Evolutionary conservation across 2,797 vertebrate species (phyloP), one percentile per base, ranked within the genome.

Genomic region (Pelochelys cantorii): DNA sequence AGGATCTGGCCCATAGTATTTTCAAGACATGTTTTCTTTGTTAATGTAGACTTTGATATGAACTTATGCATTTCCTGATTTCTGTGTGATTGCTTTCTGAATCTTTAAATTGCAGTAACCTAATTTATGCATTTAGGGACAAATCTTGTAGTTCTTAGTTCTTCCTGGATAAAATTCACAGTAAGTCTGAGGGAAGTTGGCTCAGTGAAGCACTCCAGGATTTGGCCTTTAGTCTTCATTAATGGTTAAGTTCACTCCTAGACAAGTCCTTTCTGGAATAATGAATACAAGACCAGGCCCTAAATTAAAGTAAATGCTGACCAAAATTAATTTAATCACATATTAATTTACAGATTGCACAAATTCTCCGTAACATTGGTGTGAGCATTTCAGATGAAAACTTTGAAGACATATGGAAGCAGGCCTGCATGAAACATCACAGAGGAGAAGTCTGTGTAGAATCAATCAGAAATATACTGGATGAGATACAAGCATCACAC

Each of bases 351-450:
- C 97, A 99, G 99, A 98, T 99, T 90, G 91, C 97, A 87, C 95
- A 97, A 79, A 98, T 99, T 96, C 98, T 99, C 92, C 93, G 52
- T 88, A 99, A 98, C 54, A 97, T 98, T 59, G 98, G 98, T 2
- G 80, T 98, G 84, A 87, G 96, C 27, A 88, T 99, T 97, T 97
- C 98, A 23, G 97, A 98, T 68, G 98, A 98, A 92, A 98, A 85
- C 7, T 99, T 99, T 94, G 98, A 99, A 90, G 98, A 98, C 87
- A 97, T 98, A n/a, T 99, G 99, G 99, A 97, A 98, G 89, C 95
- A 98, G 95, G 98, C 99, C 1, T 97, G 98, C 80, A 94, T 86
- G 90, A 98, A 97, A 94, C 97, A 98, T 78, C 97, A 98, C 2
- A 94, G 86, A 52, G 98, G 99, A 89, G 97, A 99, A 84, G 98